These are phyloP conservation scores for Nasua narica DNA, from an alignment of 2,797 vertebrate species.

Conservation along the genomic window DNA sequence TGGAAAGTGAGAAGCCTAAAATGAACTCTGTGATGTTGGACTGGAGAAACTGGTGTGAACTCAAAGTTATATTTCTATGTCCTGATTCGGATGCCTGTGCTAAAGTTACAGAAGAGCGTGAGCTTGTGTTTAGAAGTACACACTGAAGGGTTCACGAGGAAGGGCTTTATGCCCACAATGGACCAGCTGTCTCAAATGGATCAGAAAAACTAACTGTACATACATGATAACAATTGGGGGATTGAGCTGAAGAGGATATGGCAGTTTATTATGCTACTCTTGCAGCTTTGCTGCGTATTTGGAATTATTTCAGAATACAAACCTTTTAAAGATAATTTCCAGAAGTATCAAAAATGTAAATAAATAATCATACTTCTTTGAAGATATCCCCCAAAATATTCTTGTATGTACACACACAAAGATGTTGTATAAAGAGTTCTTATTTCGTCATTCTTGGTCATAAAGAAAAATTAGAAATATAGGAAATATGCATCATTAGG, in stretches of 20 bases:
- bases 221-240: background rate
- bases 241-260: background rate
- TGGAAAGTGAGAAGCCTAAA: background rate
- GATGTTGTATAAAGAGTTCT: background rate
- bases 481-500: background rate
- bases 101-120: background rate
- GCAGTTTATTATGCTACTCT: background rate
- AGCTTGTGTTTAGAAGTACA: constrained; percentile 9
- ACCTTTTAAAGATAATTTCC: background rate
- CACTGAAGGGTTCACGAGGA: background rate
- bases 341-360: constrained; percentile 33
- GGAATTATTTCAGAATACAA: constrained; percentile 44
- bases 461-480: constrained; percentile 4
- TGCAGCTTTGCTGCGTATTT: constrained; percentile 23
- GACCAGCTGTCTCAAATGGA: background rate
- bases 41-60: background rate
- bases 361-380: background rate
- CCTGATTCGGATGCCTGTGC: background rate
- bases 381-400: background rate
- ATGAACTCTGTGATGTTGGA: background rate
- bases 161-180: background rate
- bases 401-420: background rate
- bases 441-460: constrained; percentile 21
- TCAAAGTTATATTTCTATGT: background rate
- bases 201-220: background rate